Evolutionary conservation across 2,113 vertebrate species (phyloP).

Genomic region (Saguinus imperator): DNA sequence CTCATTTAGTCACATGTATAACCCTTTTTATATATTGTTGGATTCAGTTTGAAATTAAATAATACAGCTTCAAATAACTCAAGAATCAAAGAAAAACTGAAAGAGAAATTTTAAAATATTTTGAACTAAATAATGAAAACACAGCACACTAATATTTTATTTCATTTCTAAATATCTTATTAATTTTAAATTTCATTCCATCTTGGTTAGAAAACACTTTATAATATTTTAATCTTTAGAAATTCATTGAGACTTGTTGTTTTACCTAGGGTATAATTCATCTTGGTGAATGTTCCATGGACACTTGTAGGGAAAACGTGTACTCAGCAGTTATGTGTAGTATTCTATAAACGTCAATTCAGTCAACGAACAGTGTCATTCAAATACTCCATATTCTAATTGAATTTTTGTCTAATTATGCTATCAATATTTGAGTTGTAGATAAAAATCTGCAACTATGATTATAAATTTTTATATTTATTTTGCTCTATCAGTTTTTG

Average conservation of each 20-base stretch:
- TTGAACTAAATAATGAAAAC: background rate
- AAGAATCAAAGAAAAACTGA: background rate
- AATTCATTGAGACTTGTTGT: background rate
- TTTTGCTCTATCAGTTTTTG: constrained; percentile 28
- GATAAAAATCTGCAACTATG: background rate
- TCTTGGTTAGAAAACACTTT: background rate
- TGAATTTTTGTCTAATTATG: background rate
- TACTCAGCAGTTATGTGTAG: background rate
- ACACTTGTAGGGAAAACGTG: background rate
- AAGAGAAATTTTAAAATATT: background rate
- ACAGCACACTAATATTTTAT: background rate
- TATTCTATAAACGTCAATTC: background rate
- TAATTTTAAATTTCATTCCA: constrained; percentile 18
- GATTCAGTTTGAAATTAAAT: background rate
- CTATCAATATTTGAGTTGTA: background rate
- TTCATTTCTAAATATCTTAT: background rate
- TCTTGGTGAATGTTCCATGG: background rate
- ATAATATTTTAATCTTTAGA: background rate
- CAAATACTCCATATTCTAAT: background rate
- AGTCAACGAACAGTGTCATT: background rate
- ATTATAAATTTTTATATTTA: background rate
- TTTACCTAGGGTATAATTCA: background rate
- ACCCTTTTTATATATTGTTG: background rate
- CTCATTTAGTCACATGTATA: background rate
- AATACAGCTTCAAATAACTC: background rate